Evolutionary conservation across 2,113 vertebrate genomes (phyloP).

Genomic region (Pardalotus punctatus): DNA sequence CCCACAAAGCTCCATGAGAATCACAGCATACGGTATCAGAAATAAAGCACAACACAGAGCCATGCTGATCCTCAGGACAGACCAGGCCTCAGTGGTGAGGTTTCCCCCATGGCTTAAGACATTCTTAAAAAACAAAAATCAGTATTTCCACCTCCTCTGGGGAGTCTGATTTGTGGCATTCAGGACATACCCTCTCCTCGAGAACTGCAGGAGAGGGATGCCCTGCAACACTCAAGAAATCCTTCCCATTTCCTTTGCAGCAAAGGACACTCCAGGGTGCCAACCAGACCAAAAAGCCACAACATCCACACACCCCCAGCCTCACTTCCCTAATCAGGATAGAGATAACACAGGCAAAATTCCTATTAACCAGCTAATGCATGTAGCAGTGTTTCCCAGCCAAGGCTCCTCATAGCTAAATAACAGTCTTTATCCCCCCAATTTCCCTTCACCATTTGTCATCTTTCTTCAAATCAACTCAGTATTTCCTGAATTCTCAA

Average conservation of each 20-base stretch:
- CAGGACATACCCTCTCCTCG: fast-evolving
- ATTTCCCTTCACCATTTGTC: constrained; percentile 56
- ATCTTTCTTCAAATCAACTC: constrained; percentile 45
- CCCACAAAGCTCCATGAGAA: background rate
- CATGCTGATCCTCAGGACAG: background rate
- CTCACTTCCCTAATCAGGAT: background rate
- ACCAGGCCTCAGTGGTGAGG: background rate
- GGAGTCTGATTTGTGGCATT: background rate
- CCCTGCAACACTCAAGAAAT: background rate
- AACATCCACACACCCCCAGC: background rate
- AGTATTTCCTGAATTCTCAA: constrained; percentile 50
- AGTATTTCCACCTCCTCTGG: background rate
- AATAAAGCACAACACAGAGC: background rate
- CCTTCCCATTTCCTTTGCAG: background rate
- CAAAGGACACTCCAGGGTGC: background rate
- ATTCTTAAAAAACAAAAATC: background rate
- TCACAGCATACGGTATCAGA: background rate
- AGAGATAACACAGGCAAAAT: background rate
- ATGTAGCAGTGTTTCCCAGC: background rate
- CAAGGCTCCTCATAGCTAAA: constrained; percentile 10
- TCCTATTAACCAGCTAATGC: background rate
- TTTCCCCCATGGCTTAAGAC: background rate
- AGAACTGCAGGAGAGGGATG: background rate
- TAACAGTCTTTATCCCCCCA: constrained; percentile 38
- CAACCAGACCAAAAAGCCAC: background rate